These are phyloP conservation scores for Tenrec ecaudatus DNA, from an alignment of 2,113 vertebrate genomes.

Conservation along the genomic window DNA sequence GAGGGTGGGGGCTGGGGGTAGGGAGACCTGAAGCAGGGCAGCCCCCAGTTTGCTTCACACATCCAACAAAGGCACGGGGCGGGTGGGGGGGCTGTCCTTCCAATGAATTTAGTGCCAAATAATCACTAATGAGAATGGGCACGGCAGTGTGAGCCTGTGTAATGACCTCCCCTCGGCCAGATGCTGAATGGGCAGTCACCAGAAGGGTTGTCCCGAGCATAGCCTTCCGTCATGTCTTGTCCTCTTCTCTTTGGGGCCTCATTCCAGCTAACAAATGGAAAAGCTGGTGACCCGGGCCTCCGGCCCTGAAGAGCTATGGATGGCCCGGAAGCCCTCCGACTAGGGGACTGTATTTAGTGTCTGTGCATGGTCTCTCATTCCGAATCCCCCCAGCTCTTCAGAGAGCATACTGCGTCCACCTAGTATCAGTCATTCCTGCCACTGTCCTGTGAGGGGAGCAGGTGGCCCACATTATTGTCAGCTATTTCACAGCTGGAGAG, in stretches of 20 bases:
- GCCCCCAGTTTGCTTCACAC: not conserved
- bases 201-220: constrained; percentile 71
- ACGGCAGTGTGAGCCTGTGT: constrained; percentile 21
- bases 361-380: not conserved
- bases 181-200: constrained; percentile 81
- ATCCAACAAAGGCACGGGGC: constrained; percentile 42
- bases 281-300: constrained; percentile 31
- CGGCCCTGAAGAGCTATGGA: constrained; percentile 66
- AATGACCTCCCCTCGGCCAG: constrained; percentile 64
- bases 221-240: constrained; percentile 72
- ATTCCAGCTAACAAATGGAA: constrained; percentile 76
- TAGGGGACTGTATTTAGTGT: not conserved
- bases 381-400: not conserved
- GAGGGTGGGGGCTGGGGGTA: not conserved
- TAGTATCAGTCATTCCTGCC: constrained; percentile 21
- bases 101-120: not conserved
- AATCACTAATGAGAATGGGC: constrained; percentile 75
- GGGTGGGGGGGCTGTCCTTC: constrained; percentile 69
- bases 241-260: constrained; percentile 72
- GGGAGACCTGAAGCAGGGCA: not conserved
- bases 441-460: constrained; percentile 40
- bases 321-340: constrained; percentile 2
- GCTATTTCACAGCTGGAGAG: constrained; percentile 63
- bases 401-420: constrained; percentile 35
- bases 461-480: constrained; percentile 29